phyloP scores from a whole-genome alignment of 2,888 invertebrate species.

The Cenopis cana region DNA sequence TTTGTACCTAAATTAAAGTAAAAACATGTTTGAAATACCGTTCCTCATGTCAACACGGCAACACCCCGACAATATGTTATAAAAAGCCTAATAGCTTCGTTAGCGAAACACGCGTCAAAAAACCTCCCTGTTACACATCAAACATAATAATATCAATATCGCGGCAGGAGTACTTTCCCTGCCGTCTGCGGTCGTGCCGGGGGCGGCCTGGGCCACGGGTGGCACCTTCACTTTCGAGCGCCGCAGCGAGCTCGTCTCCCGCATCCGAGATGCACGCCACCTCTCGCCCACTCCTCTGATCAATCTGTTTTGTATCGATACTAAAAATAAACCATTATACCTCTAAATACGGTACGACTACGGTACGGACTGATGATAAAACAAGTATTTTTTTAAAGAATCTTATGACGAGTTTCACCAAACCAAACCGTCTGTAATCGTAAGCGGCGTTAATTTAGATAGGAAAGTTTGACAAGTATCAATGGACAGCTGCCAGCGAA shows the following conservation, averaged over 20 bases:
- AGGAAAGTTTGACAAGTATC: no score
- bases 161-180: constrained; percentile 63
- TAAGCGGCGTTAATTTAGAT: no score
- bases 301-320: constrained; percentile 21
- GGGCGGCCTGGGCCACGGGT: constrained; percentile 14
- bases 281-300: constrained; percentile 16
- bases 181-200: constrained; percentile 62
- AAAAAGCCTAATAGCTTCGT: constrained; percentile 34
- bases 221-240: constrained; percentile 44
- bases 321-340: constrained; percentile 2
- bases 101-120: constrained; percentile 31
- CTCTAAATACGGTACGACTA: no score
- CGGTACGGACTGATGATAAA: no score
- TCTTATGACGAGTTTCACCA: no score
- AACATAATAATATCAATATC: constrained; percentile 45
- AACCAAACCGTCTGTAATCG: no score
- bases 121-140: constrained; percentile 39
- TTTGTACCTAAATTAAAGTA: constrained; percentile 24
- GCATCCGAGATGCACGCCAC: constrained; percentile 49
- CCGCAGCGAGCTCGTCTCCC: constrained; percentile 50
- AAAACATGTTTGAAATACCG: constrained; percentile 9
- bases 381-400: no score
- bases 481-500: no score
- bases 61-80: constrained; percentile 25
- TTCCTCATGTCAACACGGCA: constrained; percentile 11